These are phyloP conservation scores for Scolanthus callimorphus DNA, from an alignment of 92 coral and sea anemone genomes.

Conservation along the genomic window DNA sequence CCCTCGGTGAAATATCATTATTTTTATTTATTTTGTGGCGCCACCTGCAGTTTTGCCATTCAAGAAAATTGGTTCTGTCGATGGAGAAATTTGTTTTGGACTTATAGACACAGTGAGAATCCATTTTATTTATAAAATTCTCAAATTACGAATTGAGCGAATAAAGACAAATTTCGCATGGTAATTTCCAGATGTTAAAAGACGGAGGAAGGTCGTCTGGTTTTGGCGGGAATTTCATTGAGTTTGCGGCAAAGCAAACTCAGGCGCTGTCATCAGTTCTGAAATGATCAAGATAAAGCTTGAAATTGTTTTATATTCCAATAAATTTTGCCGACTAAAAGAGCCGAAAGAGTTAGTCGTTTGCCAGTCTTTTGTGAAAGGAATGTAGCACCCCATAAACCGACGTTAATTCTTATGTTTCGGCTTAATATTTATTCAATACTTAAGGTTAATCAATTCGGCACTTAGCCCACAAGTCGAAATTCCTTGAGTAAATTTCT, in stretches of 20 bases:
- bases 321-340: too few species aligned
- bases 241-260: not conserved
- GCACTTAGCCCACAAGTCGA: not conserved
- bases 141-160: too few species aligned
- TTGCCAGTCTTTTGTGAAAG: too few species aligned
- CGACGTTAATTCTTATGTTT: not conserved
- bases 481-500: not conserved
- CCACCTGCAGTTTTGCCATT: constrained; percentile 4
- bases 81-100: not conserved
- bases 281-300: too few species aligned
- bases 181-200: too few species aligned
- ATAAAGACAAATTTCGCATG: too few species aligned
- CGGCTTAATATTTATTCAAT: not conserved
- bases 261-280: too few species aligned
- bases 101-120: not conserved
- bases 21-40: not conserved
- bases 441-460: not conserved
- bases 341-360: too few species aligned
- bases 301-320: too few species aligned
- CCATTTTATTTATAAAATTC: too few species aligned
- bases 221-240: not conserved
- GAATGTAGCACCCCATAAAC: not conserved
- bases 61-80: not conserved
- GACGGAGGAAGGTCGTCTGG: not conserved
- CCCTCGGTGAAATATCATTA: not conserved